A percentile compares a stretch with the other conserved stretches of the same genome.
These are phyloP conservation scores for Melanotus villosus DNA, from an alignment of 2,888 invertebrate species.

Conservation along the genomic window DNA sequence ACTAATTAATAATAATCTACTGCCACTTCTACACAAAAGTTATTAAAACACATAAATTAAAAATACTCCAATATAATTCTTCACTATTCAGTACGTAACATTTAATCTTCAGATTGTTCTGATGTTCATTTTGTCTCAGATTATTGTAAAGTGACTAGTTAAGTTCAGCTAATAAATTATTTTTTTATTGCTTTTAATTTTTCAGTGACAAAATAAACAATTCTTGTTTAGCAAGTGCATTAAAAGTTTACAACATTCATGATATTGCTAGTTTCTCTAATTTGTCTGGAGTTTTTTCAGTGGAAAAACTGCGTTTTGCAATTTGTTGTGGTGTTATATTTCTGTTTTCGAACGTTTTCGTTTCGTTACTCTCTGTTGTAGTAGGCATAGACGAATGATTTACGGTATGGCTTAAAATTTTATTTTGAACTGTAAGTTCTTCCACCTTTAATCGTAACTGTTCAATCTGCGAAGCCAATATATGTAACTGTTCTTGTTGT, in stretches of 20 bases:
- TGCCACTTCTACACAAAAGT: conserved; percentile 19
- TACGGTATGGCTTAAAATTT: conserved; percentile 36
- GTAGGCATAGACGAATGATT: conserved; percentile 25
- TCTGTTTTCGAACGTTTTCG: conserved; percentile 3
- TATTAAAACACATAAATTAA: conserved; percentile 21
- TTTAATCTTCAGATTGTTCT: not conserved
- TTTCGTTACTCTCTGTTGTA: not conserved
- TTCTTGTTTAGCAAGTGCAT: not conserved
- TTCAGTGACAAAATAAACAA: conserved; percentile 30
- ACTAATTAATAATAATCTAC: conserved; percentile 42
- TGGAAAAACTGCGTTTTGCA: conserved; percentile 11
- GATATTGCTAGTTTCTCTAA: conserved; percentile 12
- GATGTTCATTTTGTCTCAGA: conserved; percentile 24
- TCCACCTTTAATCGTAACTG: conserved; percentile 62
- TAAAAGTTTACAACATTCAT: conserved; percentile 5
- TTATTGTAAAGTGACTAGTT: conserved; percentile 50
- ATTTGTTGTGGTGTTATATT: conserved; percentile 20
- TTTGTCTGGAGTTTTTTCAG: conserved; percentile 26
- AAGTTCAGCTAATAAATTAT: conserved; percentile 49
- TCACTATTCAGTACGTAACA: conserved; percentile 1
- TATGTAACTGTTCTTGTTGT: conserved; percentile 63
- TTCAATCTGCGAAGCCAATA: conserved; percentile 64
- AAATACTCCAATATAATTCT: conserved; percentile 24
- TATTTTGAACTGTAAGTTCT: conserved; percentile 61
- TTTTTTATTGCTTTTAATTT: conserved; percentile 28